Evolutionary conservation across 2,797 vertebrate genomes (phyloP), one percentile per base, ranked within the genome.

Genomic region (Enteromius viviparus): DNA sequence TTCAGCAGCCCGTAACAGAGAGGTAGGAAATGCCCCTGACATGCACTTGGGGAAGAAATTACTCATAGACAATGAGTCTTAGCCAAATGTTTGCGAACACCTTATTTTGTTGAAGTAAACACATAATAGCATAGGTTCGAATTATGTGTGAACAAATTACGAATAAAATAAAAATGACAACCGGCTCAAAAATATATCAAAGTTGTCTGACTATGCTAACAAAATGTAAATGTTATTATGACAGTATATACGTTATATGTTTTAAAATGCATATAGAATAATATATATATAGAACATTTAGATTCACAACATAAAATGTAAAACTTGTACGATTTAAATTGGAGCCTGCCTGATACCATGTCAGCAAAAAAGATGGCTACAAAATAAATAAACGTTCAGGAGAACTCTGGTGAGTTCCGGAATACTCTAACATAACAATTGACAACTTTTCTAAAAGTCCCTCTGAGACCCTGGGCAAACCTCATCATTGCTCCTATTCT

Each of bases 1-100:
- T 71, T 81, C 76, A 87, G 76, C 81, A 83, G 85, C 75, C 42
- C 76, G 37, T 78, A 65, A 84, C 60, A 60, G 64, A 76, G 77
- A 51, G 70, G 3, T 49, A 23, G 6, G 40, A 64, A 81, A 60
- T 80, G 53, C 26, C 71, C 51, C 64, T 85, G 75, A 78, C 42
- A 47, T 76, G 51, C 29, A 58, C 40, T 68, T 29, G 26, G 14
- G 37, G 34, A 84, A 60, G 40, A 34, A 71, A 62, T 78, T 64
- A 69, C 26, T 78, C 53, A 62, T 62, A 83, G 74, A 78, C 75
- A 83, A 64, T 49, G 49, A 76, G 17, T 82, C 60, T 82, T 40
- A 40, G 62, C 55, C 80, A 75, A 65, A 65, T 66, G 26, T 76
- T 82, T 66, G n/a, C 6, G 53, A 62, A 72, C 7, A 55, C 49